Conservation (phyloP, 64 coral and sea anemone species). For the Montipora efflorescens region DNA sequence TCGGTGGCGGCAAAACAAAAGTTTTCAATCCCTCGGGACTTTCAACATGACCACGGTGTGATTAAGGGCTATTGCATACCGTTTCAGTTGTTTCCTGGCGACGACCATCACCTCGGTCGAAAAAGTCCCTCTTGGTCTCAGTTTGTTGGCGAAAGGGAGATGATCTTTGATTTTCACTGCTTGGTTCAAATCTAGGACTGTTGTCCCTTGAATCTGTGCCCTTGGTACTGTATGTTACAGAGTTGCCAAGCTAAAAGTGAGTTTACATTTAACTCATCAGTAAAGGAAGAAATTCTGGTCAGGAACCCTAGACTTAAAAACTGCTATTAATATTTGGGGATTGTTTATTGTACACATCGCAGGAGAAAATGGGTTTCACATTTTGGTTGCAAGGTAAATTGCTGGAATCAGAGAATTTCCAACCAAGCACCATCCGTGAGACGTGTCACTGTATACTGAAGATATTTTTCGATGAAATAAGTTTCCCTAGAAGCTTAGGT, state of each 20-base stretch:
- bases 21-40: too few relatives aligned
- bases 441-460: too few relatives aligned
- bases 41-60: too few relatives aligned
- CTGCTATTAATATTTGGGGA: too few relatives aligned
- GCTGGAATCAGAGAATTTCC: too few relatives aligned
- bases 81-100: slow-evolving; percentile 33
- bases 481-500: too few relatives aligned
- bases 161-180: neutral
- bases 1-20: too few relatives aligned
- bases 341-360: too few relatives aligned
- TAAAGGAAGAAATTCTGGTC: neutral
- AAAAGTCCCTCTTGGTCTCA: neutral
- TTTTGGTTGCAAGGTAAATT: too few relatives aligned
- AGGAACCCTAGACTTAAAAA: neutral
- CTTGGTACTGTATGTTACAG: neutral
- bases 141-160: neutral
- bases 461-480: too few relatives aligned
- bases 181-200: neutral
- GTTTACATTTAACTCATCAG: neutral
- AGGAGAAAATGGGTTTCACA: too few relatives aligned
- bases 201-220: neutral
- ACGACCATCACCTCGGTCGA: neutral
- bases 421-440: too few relatives aligned
- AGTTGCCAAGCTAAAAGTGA: neutral
- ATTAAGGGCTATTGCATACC: neutral